Conservation (phyloP, 1,140 invertebrate species). For the Hypsibius dujardini region DNA sequence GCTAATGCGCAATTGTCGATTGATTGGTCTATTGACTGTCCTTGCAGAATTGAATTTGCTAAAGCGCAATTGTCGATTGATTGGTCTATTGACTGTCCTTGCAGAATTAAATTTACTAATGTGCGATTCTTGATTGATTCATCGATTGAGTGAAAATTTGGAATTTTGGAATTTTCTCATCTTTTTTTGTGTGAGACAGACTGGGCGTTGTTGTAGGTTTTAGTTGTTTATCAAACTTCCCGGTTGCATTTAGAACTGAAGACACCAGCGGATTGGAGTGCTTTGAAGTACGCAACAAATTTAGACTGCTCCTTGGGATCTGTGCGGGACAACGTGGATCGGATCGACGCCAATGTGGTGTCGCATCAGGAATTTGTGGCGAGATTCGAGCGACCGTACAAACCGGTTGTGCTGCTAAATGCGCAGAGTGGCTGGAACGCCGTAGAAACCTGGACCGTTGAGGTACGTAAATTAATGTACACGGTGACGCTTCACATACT, state of each 20-base stretch:
- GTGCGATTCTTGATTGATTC: too few species aligned
- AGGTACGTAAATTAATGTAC: slow-evolving; percentile 37
- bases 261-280: slow-evolving; percentile 16
- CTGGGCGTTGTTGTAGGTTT: too few species aligned
- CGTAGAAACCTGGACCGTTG: slow-evolving; percentile 73
- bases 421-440: slow-evolving; percentile 70
- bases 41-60: too few species aligned
- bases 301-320: slow-evolving; percentile 54
- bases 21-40: too few species aligned
- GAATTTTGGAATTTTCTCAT: too few species aligned
- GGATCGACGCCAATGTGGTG: slow-evolving; percentile 55
- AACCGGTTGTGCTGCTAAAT: slow-evolving; percentile 74
- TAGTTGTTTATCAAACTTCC: not conserved
- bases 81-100: too few species aligned
- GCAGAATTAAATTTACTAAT: too few species aligned
- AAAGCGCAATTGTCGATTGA: too few species aligned
- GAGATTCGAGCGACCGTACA: slow-evolving; percentile 73
- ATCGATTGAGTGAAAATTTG: too few species aligned
- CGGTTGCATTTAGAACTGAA: not conserved
- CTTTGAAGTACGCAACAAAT: slow-evolving; percentile 44
- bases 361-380: slow-evolving; percentile 64
- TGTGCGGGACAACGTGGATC: slow-evolving; percentile 62
- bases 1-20: too few species aligned
- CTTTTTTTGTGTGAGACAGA: too few species aligned
- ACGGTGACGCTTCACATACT: not conserved